phyloP scores from a whole-genome alignment of 37 sponge, comb jelly and placozoan genomes.

The Beroe forskalii region DNA sequence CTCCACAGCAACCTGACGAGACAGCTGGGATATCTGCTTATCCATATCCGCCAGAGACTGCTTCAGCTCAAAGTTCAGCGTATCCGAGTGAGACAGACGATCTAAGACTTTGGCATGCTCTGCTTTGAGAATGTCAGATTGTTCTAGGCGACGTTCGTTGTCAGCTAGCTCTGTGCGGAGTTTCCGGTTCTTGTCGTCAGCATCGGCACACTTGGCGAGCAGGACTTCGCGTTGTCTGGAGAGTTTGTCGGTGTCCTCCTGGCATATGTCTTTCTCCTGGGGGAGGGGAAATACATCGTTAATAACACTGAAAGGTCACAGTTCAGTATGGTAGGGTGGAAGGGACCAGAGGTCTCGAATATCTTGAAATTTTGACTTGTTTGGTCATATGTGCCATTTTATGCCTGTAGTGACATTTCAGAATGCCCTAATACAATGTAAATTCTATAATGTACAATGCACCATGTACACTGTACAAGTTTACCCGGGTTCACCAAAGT shows the following conservation, averaged over 20 bases:
- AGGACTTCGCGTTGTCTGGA: conserved; percentile 27
- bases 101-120: conserved; percentile 46
- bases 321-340: too few relatives aligned
- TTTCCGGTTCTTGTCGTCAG: conserved; percentile 37
- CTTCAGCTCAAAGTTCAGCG: conserved; percentile 13
- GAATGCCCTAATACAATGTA: too few relatives aligned
- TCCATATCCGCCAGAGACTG: conserved; percentile 26
- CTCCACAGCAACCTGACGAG: conserved; percentile 36
- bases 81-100: conserved; percentile 17
- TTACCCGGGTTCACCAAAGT: too few relatives aligned
- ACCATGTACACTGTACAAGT: too few relatives aligned
- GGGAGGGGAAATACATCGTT: neutral
- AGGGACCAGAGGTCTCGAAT: too few relatives aligned
- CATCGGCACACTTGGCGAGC: conserved; percentile 31
- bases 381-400: too few relatives aligned
- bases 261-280: conserved; percentile 60
- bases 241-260: conserved; percentile 37
- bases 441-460: too few relatives aligned
- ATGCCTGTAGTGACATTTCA: too few relatives aligned
- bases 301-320: too few relatives aligned
- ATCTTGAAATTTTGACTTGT: too few relatives aligned
- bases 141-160: neutral
- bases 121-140: neutral
- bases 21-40: conserved; percentile 40
- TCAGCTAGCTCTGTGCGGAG: neutral